A percentile compares a stretch with the other conserved stretches of the same genome.
These are phyloP conservation scores for Tyto alba DNA, from an alignment of 2,113 vertebrate species.

Conservation along the genomic window DNA sequence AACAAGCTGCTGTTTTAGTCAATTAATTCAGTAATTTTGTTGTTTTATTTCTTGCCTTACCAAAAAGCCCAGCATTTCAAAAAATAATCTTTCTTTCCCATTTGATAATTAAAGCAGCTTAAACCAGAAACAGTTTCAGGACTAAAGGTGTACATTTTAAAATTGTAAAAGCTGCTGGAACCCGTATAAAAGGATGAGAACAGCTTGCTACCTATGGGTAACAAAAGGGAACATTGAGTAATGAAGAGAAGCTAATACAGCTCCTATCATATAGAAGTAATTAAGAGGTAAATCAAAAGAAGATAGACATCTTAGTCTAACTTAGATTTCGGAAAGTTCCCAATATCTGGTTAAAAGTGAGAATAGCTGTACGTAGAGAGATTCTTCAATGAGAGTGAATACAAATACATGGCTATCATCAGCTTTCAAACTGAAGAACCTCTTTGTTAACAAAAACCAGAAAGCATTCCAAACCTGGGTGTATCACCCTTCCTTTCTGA, in stretches of 20 bases:
- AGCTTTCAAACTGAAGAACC: not conserved
- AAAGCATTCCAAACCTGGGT: not conserved
- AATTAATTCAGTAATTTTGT: not conserved
- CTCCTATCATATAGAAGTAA: not conserved
- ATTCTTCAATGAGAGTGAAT: not conserved
- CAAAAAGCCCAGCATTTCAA: not conserved
- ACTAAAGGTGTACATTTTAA: not conserved
- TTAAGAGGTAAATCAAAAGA: not conserved
- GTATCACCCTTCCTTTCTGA: not conserved
- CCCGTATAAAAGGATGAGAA: not conserved
- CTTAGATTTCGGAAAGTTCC: not conserved
- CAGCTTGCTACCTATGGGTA: not conserved
- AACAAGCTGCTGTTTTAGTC: not conserved
- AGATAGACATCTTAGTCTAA: not conserved
- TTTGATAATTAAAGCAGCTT: not conserved
- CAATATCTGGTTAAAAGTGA: not conserved
- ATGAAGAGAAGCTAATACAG: not conserved
- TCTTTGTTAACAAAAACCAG: not conserved
- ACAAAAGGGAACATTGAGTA: not conserved
- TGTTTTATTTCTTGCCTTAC: not conserved
- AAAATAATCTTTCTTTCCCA: not conserved
- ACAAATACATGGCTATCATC: not conserved
- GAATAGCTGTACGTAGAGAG: not conserved
- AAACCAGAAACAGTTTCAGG: not conserved
- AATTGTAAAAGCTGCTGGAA: not conserved